Conservation (phyloP, 2,888 invertebrate genomes). For the Cephus runcator region DNA sequence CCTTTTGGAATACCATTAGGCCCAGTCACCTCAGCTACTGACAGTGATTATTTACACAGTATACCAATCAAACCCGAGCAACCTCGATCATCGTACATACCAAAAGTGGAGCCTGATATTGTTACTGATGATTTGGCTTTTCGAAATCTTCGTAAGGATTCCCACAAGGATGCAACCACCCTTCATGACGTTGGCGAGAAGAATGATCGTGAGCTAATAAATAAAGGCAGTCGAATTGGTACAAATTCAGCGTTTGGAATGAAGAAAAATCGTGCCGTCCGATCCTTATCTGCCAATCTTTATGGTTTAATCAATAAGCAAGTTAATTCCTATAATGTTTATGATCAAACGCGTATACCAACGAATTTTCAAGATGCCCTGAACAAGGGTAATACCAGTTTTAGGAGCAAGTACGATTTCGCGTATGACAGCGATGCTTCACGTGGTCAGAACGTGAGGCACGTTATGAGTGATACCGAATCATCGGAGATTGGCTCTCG, state of each 20-base stretch:
- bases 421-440: constrained; percentile 4
- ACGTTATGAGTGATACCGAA: constrained; percentile 31
- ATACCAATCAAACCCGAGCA: constrained; percentile 53
- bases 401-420: constrained; percentile 11
- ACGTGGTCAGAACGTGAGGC: not conserved
- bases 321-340: constrained; percentile 28
- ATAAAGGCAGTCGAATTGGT: not conserved
- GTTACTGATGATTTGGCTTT: constrained; percentile 90
- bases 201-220: constrained; percentile 51
- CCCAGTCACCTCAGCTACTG: constrained; percentile 82
- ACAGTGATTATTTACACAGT: constrained; percentile 83
- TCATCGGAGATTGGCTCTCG: constrained; percentile 29
- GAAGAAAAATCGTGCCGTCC: constrained; percentile 82
- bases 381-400: constrained; percentile 9
- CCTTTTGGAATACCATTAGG: constrained; percentile 92
- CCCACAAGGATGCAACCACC: constrained; percentile 65
- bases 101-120: constrained; percentile 80
- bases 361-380: not conserved
- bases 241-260: constrained; percentile 54
- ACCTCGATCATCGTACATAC: constrained; percentile 72
- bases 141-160: constrained; percentile 85
- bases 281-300: constrained; percentile 87
- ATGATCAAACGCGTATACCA: not conserved
- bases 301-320: constrained; percentile 76
- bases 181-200: not conserved